Percentiles rank a stretch among this genome's conserved stretches.
phyloP scores from a whole-genome alignment of 2,888 invertebrate species.

The Smittia aterrima region DNA sequence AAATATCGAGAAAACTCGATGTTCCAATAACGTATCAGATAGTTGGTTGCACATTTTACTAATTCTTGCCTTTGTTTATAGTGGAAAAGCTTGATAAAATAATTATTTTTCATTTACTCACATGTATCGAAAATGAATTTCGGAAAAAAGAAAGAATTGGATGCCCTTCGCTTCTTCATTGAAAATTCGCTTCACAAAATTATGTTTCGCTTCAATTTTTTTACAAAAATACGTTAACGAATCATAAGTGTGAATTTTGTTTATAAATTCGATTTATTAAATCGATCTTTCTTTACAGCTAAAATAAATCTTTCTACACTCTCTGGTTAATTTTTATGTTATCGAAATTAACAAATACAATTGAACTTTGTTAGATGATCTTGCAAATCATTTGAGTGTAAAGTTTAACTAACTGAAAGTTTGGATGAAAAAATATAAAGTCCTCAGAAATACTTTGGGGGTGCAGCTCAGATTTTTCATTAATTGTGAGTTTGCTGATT shows the following conservation, averaged over 20 bases:
- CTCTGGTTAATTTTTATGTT: neutral
- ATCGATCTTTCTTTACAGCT: neutral
- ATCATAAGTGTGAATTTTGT: too few species aligned
- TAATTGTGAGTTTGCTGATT: slow-evolving; percentile 28
- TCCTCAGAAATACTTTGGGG: neutral
- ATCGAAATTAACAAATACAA: neutral
- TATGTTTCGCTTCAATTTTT: too few species aligned
- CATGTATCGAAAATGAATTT: slow-evolving; percentile 12
- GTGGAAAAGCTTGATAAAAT: neutral
- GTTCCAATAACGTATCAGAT: neutral
- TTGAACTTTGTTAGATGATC: too few species aligned
- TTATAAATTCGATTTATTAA: too few species aligned
- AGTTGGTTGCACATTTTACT: neutral
- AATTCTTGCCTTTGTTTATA: neutral
- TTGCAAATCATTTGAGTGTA: neutral
- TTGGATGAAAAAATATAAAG: neutral
- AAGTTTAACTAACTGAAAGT: neutral
- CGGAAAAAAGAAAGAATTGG: slow-evolving; percentile 29
- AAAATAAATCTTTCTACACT: neutral
- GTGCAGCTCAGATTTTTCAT: neutral
- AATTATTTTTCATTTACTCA: slow-evolving; percentile 23
- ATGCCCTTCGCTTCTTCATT: neutral
- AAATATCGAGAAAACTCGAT: neutral
- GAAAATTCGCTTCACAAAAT: neutral
- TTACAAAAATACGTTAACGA: too few species aligned